Conservation (phyloP, 2,113 vertebrate genomes). For the Colaptes auratus region DNA sequence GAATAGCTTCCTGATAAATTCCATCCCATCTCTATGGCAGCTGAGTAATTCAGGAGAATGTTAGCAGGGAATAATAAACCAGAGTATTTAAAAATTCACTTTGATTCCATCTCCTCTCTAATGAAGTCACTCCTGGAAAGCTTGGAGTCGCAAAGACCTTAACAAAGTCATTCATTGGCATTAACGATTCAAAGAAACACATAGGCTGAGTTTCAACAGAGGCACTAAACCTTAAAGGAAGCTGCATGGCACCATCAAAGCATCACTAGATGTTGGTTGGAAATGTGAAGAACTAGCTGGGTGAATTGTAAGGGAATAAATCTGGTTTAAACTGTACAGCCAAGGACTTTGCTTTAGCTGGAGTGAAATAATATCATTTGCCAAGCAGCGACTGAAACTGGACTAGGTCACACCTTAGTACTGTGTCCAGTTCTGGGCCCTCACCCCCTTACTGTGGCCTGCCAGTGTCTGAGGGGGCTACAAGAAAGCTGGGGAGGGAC, state of each 20-base stretch:
- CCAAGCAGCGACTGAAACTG: no score
- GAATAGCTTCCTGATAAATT: constrained; percentile 28
- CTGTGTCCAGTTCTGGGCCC: no score
- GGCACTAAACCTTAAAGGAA: not conserved
- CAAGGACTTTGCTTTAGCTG: not conserved
- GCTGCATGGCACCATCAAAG: not conserved
- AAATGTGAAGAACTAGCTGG: not conserved
- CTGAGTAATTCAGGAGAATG: constrained; percentile 29
- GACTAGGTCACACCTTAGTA: no score
- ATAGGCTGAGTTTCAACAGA: not conserved
- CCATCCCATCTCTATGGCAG: not conserved
- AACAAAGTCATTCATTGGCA: not conserved
- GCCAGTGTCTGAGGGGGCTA: no score
- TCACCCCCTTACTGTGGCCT: no score
- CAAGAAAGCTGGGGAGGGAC: no score
- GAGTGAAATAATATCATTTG: not conserved
- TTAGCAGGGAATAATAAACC: constrained; percentile 35
- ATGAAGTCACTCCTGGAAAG: constrained; percentile 37
- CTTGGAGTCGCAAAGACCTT: constrained; percentile 26
- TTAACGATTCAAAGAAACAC: not conserved
- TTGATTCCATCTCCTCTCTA: constrained; percentile 4
- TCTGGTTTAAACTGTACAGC: not conserved
- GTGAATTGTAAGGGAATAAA: not conserved
- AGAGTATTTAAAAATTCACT: not conserved
- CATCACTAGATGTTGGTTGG: not conserved